phyloP scores from a whole-genome alignment of 2,888 invertebrate genomes.

The Strigamia crassipes region DNA sequence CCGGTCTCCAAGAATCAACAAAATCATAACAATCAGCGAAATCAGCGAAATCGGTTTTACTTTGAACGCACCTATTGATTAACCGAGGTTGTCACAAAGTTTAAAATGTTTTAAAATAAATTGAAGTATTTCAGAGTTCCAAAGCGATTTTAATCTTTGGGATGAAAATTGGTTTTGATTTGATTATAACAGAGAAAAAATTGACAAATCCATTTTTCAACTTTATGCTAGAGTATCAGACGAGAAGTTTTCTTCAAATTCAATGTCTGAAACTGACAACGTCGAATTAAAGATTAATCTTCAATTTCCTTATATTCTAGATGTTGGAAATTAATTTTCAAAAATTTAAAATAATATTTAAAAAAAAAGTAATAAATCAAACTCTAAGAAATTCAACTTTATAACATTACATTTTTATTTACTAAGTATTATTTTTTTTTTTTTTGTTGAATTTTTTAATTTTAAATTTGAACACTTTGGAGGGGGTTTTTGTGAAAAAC shows the following conservation, averaged over 20 bases:
- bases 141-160: background rate
- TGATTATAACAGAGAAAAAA: background rate
- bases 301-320: background rate
- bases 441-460: background rate
- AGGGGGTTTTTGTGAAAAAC: background rate
- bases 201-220: conserved; percentile 6
- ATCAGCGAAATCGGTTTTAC: too few relatives aligned
- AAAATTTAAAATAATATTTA: background rate
- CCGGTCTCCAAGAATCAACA: too few relatives aligned
- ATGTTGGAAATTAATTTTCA: background rate
- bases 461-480: background rate
- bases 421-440: background rate
- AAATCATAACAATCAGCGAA: too few relatives aligned
- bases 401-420: background rate
- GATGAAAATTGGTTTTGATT: conserved; percentile 5
- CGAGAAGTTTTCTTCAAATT: background rate
- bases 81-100: background rate
- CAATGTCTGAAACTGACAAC: background rate
- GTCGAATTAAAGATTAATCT: background rate
- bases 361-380: background rate
- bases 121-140: background rate
- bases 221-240: background rate
- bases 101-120: background rate
- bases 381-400: background rate
- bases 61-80: too few relatives aligned